A percentile compares a stretch with the other conserved stretches of the same genome.
phyloP scores from a whole-genome alignment of 2,113 vertebrate genomes.

The Meleagris gallopavo region DNA sequence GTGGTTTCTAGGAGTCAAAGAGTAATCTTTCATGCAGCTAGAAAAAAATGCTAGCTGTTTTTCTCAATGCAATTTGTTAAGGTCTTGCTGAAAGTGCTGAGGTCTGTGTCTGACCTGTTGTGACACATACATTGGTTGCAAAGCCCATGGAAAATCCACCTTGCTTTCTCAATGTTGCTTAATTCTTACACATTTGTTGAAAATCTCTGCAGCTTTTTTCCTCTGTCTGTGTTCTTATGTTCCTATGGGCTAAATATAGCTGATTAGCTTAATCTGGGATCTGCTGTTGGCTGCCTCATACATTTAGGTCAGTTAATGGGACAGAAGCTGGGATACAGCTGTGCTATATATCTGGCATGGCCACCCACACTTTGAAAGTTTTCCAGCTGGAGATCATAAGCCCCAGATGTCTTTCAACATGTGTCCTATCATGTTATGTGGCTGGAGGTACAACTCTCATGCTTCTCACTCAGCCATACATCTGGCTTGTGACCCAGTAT shows the following conservation, averaged over 20 bases:
- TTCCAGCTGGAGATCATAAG: neutral
- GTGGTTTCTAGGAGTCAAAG: neutral
- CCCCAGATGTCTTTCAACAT: neutral
- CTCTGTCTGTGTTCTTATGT: neutral
- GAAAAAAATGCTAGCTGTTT: neutral
- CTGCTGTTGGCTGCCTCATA: neutral
- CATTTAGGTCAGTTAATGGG: conserved; percentile 14
- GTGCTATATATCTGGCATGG: neutral
- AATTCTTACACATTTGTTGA: neutral
- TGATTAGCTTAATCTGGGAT: conserved; percentile 6
- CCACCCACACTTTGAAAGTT: neutral
- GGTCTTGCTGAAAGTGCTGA: neutral
- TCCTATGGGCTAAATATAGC: neutral
- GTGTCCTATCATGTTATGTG: neutral
- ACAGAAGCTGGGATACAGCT: neutral
- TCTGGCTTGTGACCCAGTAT: neutral
- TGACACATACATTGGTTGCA: neutral
- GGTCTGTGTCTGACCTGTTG: neutral
- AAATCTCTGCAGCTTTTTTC: neutral
- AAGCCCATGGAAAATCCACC: neutral
- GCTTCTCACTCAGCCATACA: neutral
- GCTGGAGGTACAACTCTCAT: accelerated
- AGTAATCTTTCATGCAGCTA: neutral
- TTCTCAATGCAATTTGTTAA: neutral
- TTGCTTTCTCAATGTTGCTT: neutral